Conservation (phyloP, 2,888 invertebrate genomes). For the Tetranychus piercei region DNA sequence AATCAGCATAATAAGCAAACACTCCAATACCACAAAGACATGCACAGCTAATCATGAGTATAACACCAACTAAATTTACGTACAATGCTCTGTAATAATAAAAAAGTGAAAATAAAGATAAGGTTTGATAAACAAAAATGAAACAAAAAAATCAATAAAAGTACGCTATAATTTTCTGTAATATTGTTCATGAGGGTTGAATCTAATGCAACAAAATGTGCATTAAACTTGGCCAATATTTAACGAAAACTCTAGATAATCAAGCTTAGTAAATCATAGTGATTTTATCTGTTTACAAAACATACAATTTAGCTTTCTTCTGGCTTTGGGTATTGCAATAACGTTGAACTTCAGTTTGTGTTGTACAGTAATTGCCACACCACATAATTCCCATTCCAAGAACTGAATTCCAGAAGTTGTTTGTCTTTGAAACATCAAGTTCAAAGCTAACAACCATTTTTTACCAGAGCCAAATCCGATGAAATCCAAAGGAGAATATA, state of each 20-base stretch:
- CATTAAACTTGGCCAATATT: too few relatives aligned
- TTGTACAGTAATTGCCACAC: conserved; percentile 67
- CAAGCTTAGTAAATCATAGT: neutral
- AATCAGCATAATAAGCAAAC: conserved; percentile 23
- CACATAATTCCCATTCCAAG: conserved; percentile 51
- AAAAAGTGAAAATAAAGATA: neutral
- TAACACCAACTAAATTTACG: conserved; percentile 22
- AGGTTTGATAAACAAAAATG: neutral
- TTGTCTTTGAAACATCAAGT: conserved; percentile 20
- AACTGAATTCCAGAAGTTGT: conserved; percentile 22
- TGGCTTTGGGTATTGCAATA: conserved; percentile 60
- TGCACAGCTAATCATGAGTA: conserved; percentile 20
- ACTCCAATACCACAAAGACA: conserved; percentile 23
- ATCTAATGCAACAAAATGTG: too few relatives aligned
- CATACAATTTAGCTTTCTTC: conserved; percentile 40
- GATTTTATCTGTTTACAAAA: neutral
- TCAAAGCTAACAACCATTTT: conserved; percentile 12
- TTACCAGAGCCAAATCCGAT: too few relatives aligned
- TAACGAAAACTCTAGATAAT: neutral
- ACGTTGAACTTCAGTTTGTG: conserved; percentile 69
- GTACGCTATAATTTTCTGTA: neutral
- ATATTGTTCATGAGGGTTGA: too few relatives aligned
- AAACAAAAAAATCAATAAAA: neutral
- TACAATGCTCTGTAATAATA: conserved; percentile 20
- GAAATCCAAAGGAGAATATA: neutral